phyloP scores from a whole-genome alignment of 2,888 invertebrate genomes.

The Endomychus coccineus region DNA sequence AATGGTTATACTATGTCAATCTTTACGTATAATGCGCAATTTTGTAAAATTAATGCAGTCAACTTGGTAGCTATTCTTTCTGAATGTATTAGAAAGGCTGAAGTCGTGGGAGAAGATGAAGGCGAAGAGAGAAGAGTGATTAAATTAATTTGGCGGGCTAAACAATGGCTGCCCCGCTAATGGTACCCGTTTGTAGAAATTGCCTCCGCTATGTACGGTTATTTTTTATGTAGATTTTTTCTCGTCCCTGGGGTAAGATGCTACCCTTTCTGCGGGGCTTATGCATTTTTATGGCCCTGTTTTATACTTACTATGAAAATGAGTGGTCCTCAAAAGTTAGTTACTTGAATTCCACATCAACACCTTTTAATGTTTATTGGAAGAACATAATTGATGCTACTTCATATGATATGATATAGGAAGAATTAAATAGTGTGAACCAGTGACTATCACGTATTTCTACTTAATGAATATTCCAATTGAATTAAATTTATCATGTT shows the following conservation, averaged over 20 bases:
- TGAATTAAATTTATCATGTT: too few species aligned
- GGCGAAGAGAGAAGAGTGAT: slow-evolving; percentile 33
- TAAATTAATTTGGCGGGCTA: slow-evolving; percentile 48
- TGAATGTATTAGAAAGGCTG: not conserved
- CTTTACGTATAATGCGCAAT: too few species aligned
- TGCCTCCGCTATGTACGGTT: slow-evolving; percentile 43
- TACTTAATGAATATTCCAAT: too few species aligned
- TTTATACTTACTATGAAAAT: slow-evolving; percentile 27
- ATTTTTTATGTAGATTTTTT: slow-evolving; percentile 44
- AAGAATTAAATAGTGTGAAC: too few species aligned
- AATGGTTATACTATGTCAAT: too few species aligned
- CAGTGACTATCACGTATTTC: too few species aligned
- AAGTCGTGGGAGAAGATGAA: too few species aligned
- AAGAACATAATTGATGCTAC: too few species aligned
- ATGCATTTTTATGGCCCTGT: slow-evolving; percentile 35
- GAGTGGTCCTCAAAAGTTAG: slow-evolving; percentile 25
- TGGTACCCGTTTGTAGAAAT: slow-evolving; percentile 46
- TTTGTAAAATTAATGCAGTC: too few species aligned
- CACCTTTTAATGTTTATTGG: too few species aligned
- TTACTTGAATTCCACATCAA: slow-evolving; percentile 9
- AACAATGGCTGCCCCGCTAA: slow-evolving; percentile 48
- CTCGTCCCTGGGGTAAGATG: slow-evolving; percentile 30
- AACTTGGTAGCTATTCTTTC: not conserved
- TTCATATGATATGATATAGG: too few species aligned
- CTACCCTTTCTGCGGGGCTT: slow-evolving; percentile 35